Percentiles rank a stretch among this genome's conserved stretches.
These are phyloP conservation scores for Drosophila nikananu DNA, from an alignment of 1,140 invertebrate genomes.

Conservation along the genomic window DNA sequence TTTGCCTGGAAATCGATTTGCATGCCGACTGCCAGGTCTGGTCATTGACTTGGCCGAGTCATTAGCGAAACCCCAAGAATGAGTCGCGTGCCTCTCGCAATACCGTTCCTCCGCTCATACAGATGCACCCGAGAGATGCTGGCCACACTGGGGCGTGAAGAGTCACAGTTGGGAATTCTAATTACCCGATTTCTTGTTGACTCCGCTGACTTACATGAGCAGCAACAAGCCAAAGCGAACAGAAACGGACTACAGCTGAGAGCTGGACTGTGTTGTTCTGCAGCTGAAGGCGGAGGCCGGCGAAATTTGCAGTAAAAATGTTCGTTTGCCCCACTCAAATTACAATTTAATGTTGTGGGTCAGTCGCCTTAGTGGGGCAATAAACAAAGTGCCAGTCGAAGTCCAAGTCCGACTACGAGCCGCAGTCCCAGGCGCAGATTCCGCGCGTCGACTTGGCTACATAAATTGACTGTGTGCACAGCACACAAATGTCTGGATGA, in stretches of 20 bases:
- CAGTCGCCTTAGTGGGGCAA: constrained; percentile 79
- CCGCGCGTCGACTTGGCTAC: constrained; percentile 42
- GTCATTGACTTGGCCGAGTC: constrained; percentile 45
- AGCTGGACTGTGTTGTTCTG: neutral
- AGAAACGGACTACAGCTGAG: constrained; percentile 14
- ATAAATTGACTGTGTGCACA: constrained; percentile 68
- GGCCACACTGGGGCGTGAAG: constrained; percentile 65
- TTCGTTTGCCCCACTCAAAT: constrained; percentile 79
- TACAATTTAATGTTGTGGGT: constrained; percentile 83
- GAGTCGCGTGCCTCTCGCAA: constrained; percentile 51
- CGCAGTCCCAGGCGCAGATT: constrained; percentile 38
- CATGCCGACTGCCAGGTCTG: constrained; percentile 49
- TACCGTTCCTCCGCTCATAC: constrained; percentile 38
- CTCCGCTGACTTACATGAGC: constrained; percentile 58
- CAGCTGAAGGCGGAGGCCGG: constrained; percentile 14
- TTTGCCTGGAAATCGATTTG: constrained; percentile 63
- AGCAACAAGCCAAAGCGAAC: constrained; percentile 18
- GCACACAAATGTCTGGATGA: constrained; percentile 68
- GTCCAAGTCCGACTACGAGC: constrained; percentile 18
- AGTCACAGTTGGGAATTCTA: constrained; percentile 69
- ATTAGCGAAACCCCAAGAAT: constrained; percentile 44
- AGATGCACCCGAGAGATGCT: constrained; percentile 22
- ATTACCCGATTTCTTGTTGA: constrained; percentile 64
- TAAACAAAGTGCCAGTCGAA: constrained; percentile 70
- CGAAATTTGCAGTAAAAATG: constrained; percentile 74